Conservation (phyloP, 1,140 invertebrate species). For the Nasonia giraulti region DNA sequence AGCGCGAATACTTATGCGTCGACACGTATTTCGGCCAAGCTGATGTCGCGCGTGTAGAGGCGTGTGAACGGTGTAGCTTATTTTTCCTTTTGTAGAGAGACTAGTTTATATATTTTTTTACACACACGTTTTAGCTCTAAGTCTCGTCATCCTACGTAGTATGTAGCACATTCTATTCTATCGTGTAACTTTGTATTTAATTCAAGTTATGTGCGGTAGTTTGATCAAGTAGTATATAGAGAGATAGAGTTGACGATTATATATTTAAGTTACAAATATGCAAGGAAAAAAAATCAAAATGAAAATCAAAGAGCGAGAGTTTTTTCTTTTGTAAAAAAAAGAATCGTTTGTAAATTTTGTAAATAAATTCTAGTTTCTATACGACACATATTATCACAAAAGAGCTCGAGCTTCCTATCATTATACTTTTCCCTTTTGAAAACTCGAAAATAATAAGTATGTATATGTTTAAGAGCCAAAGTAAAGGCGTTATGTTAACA, state of each 20-base stretch:
- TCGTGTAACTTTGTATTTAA: slow-evolving; percentile 16
- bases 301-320: background rate
- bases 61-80: background rate
- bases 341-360: background rate
- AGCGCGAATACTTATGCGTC: slow-evolving; percentile 21
- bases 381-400: background rate
- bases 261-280: background rate
- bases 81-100: background rate
- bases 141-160: background rate
- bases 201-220: background rate
- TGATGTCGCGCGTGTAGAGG: background rate
- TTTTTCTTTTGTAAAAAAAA: background rate
- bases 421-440: background rate
- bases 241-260: background rate
- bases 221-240: background rate
- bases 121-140: background rate
- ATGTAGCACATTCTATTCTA: no score
- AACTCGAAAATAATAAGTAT: no score
- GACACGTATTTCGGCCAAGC: background rate
- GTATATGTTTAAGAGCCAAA: slow-evolving; percentile 39
- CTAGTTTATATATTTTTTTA: slow-evolving; percentile 1
- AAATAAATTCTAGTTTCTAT: slow-evolving; percentile 4
- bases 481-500: slow-evolving; percentile 67
- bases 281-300: background rate
- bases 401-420: background rate